Percentiles rank a stretch among this genome's conserved stretches.
Evolutionary conservation across 2,797 vertebrate genomes (phyloP).

Genomic region (Novumbra hubbsi): DNA sequence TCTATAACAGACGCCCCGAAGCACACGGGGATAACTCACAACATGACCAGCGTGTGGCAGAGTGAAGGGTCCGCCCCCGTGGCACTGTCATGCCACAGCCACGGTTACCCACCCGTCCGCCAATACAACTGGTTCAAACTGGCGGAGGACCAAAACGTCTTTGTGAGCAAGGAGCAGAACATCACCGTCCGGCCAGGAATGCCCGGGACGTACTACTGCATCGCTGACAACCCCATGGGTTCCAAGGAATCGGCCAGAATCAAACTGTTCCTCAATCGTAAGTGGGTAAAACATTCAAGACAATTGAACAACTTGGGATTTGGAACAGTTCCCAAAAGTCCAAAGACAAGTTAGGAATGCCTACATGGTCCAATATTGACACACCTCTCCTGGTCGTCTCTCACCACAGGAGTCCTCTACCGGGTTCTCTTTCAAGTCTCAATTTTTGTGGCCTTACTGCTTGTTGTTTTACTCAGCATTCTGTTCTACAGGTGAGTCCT

Average conservation of each 20-base stretch:
- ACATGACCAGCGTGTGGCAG: conserved; percentile 10
- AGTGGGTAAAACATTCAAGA: conserved; percentile 32
- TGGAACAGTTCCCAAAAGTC: not conserved
- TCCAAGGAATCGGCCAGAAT: conserved; percentile 24
- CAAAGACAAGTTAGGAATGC: not conserved
- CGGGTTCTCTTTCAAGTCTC: not conserved
- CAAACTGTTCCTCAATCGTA: conserved; percentile 44
- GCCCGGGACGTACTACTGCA: conserved; percentile 62
- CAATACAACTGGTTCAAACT: conserved; percentile 49
- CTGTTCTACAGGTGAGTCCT: conserved; percentile 47
- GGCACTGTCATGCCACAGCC: conserved; percentile 55
- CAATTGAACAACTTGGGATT: not conserved
- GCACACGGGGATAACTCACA: conserved; percentile 27
- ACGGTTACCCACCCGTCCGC: conserved; percentile 29
- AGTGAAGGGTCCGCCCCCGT: conserved; percentile 1
- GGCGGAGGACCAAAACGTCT: fast-evolving
- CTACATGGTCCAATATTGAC: not conserved
- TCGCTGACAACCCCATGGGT: conserved; percentile 40
- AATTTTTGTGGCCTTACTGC: not conserved
- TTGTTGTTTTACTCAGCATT: conserved; percentile 26
- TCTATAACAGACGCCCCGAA: conserved; percentile 60
- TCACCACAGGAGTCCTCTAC: conserved; percentile 17
- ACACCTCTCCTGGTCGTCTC: not conserved
- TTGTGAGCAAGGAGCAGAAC: fast-evolving
- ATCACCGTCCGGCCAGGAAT: conserved; percentile 46